Evolutionary conservation across 1,140 invertebrate species (phyloP).

Genomic region (Hylyphantes graminicola): DNA sequence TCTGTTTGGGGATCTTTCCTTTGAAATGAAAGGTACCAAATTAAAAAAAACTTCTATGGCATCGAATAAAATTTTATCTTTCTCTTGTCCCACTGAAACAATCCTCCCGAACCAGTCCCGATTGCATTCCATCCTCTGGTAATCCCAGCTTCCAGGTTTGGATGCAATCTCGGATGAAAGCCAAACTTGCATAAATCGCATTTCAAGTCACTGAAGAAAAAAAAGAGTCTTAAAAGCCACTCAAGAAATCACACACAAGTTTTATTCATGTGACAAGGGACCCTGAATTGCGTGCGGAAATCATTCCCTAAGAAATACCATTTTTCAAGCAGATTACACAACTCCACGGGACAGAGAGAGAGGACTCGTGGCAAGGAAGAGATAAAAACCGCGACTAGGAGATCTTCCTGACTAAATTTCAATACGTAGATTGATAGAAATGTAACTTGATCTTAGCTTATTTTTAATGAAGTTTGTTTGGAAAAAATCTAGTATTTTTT

Average conservation of each 20-base stretch:
- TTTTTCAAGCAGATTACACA: conserved; percentile 30
- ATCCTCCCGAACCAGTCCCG: too few species aligned
- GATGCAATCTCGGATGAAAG: not conserved
- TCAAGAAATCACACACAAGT: conserved; percentile 7
- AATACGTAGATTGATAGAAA: too few species aligned
- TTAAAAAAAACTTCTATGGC: too few species aligned
- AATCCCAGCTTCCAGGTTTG: not conserved
- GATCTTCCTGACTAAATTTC: too few species aligned
- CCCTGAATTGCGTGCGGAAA: conserved; percentile 10
- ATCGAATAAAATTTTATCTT: too few species aligned
- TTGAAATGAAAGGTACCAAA: too few species aligned
- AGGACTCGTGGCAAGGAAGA: not conserved
- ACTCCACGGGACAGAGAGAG: not conserved
- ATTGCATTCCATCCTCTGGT: too few species aligned
- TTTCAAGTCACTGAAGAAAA: not conserved
- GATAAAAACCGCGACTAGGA: conserved; percentile 3
- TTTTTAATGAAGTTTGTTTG: too few species aligned
- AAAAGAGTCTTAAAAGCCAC: conserved; percentile 7
- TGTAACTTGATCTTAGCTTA: too few species aligned
- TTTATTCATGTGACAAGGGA: conserved; percentile 36
- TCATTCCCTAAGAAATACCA: conserved; percentile 4
- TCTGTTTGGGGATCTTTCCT: too few species aligned
- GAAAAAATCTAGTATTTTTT: too few species aligned
- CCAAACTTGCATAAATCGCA: conserved; percentile 2
- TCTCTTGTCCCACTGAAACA: too few species aligned